These are phyloP conservation scores for Drosophila eohydei DNA, from an alignment of 2,888 invertebrate genomes.

Conservation along the genomic window DNA sequence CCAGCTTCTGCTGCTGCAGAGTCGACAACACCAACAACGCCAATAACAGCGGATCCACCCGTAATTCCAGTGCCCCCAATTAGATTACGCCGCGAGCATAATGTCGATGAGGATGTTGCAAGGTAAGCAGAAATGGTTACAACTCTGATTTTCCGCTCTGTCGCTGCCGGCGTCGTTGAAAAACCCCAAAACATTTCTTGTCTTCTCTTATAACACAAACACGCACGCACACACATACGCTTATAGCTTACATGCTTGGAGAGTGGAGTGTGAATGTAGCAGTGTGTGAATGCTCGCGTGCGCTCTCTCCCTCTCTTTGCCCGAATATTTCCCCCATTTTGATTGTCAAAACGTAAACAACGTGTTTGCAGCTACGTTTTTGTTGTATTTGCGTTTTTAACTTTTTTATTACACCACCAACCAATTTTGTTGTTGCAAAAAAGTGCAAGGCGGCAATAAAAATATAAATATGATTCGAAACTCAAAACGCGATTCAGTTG, in stretches of 20 bases:
- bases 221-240: slow-evolving; percentile 5
- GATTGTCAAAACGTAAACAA: slow-evolving; percentile 74
- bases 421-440: slow-evolving; percentile 18
- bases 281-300: slow-evolving; percentile 18
- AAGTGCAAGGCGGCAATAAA: slow-evolving; percentile 36
- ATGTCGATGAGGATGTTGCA: slow-evolving; percentile 71
- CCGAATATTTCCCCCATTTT: slow-evolving; percentile 50
- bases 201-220: slow-evolving; percentile 3
- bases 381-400: slow-evolving; percentile 25
- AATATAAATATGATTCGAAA: slow-evolving; percentile 28
- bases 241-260: slow-evolving; percentile 2
- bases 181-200: slow-evolving; percentile 40
- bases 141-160: slow-evolving; percentile 7
- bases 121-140: slow-evolving; percentile 57
- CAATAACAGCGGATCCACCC: slow-evolving; percentile 17
- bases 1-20: slow-evolving; percentile 8
- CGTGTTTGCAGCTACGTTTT: slow-evolving; percentile 54
- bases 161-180: slow-evolving; percentile 37
- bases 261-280: slow-evolving; percentile 8
- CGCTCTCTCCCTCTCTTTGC: slow-evolving; percentile 16
- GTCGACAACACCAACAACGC: slow-evolving; percentile 1
- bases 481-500: slow-evolving; percentile 20
- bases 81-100: slow-evolving; percentile 65
- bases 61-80: slow-evolving; percentile 56
- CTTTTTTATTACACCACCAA: slow-evolving; percentile 17